A percentile compares a stretch with the other conserved stretches of the same genome.
phyloP scores from a whole-genome alignment of 1,140 invertebrate species.

The Oncopeltus fasciatus region DNA sequence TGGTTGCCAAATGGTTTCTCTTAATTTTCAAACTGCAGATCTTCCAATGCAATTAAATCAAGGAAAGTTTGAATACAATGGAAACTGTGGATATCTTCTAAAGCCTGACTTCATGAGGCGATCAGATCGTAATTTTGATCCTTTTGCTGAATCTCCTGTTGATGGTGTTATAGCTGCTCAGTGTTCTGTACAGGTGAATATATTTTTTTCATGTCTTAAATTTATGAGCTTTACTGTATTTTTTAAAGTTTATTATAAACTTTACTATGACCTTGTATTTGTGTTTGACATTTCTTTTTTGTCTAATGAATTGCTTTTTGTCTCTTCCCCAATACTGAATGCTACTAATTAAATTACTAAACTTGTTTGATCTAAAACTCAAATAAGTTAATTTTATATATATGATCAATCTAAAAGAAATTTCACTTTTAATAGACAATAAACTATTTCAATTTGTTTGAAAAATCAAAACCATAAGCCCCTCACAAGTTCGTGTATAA shows the following conservation, averaged over 20 bases:
- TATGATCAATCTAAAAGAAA: too few species aligned
- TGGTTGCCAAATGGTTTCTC: slow-evolving; percentile 91
- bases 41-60: slow-evolving; percentile 99
- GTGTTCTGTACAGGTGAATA: slow-evolving; percentile 79
- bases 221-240: too few species aligned
- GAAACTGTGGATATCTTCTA: slow-evolving; percentile 86
- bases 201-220: too few species aligned
- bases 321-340: too few species aligned
- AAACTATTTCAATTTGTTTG: too few species aligned
- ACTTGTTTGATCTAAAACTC: too few species aligned
- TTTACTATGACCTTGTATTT: not conserved
- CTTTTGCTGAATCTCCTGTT: slow-evolving; percentile 96
- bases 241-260: not conserved
- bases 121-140: slow-evolving; percentile 91
- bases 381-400: too few species aligned
- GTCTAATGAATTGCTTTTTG: too few species aligned
- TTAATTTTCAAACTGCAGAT: slow-evolving; percentile 99
- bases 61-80: slow-evolving; percentile 99
- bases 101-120: slow-evolving; percentile 99
- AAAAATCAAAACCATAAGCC: too few species aligned
- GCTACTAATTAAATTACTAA: too few species aligned
- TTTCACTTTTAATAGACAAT: too few species aligned
- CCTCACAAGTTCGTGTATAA: too few species aligned
- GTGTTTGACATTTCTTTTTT: not conserved
- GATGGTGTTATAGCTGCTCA: slow-evolving; percentile 98